Evolutionary conservation across 2,113 vertebrate species (phyloP), one percentile per base, ranked within the genome.

Genomic region (Forbesichthys papilliferus): DNA sequence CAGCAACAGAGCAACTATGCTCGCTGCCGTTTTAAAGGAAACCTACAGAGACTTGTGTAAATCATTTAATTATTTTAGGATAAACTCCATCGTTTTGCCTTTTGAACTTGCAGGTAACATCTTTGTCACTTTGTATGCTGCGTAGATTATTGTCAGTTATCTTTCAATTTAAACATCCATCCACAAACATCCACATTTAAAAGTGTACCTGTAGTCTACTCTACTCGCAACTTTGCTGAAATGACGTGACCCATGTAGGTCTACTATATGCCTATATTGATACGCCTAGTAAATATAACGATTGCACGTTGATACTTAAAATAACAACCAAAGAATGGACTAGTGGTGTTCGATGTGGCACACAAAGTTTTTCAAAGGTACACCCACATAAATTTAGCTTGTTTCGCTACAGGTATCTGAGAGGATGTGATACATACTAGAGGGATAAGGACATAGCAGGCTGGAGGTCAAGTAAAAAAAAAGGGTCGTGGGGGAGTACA

Each of bases 401-500:
- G 16, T 1, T 10, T 10, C 1, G 12, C 8, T 49, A 36, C 12
- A 33, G 13, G 49, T n/a, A 51, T 18, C 54, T 75, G 68, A 63
- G 11, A 67, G 66, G 75, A 72, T 51, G 64, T 70, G 66, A 62
- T 66, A 68, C 20, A 48, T 33, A 47, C 9, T 46, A 71, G 53
- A 68, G 14, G 53, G 64, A 74, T 18, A 11, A 13, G n/a, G 11
- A 12, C 11, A 27, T 27, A 27, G 27, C 27, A 27, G 2, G 27
- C 12, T n/a, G 36, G 36, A 46, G 11, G 34, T 7, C 1, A 12
- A 75, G 54, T 53, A 75, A 51, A 66, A 66, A 64, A 70, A 16
- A 33, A 58, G 20, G 59, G 62, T 34, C 20, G 49, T 69, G 77
- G 71, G 71, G 77, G 78, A 71, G 82, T n/a, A 76, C 76, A 82